Evolutionary conservation across 1,140 invertebrate species (phyloP).

Genomic region (Mycetomoellerius zeteki): DNA sequence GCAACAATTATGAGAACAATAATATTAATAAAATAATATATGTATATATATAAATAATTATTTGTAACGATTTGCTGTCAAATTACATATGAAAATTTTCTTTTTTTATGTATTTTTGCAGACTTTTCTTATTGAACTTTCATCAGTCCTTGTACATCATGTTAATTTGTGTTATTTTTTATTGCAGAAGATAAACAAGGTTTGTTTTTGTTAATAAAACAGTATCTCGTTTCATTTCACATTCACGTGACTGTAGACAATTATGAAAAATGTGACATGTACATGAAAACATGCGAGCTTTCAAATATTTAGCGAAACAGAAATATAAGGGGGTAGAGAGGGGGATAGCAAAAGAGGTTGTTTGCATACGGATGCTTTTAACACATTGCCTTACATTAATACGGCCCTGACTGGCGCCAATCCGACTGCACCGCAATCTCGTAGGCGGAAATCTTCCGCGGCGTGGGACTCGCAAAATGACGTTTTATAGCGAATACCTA

Average conservation of each 20-base stretch:
- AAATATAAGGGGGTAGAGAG: background rate
- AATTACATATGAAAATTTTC: background rate
- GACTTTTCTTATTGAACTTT: background rate
- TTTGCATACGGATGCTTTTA: constrained; percentile 45
- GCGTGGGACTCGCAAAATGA: constrained; percentile 38
- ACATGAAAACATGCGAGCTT: background rate
- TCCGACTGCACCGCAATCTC: constrained; percentile 73
- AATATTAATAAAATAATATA: background rate
- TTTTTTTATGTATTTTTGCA: background rate
- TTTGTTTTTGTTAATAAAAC: background rate
- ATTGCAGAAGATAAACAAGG: background rate
- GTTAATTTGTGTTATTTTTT: background rate
- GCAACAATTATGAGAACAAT: background rate
- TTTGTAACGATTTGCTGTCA: background rate
- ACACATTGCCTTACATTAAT: constrained; percentile 61
- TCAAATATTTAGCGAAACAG: constrained; percentile 37
- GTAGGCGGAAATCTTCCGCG: constrained; percentile 58
- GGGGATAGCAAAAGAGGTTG: background rate
- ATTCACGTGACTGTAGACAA: background rate
- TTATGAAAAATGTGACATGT: background rate
- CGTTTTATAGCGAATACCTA: constrained; percentile 18
- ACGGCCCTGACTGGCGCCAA: constrained; percentile 73
- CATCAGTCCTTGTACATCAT: background rate
- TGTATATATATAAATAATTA: background rate
- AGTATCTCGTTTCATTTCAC: background rate